A percentile compares a stretch with the other conserved stretches of the same genome.
phyloP scores from a whole-genome alignment of 1,140 invertebrate species.

The Ctenoplectra terminalis region DNA sequence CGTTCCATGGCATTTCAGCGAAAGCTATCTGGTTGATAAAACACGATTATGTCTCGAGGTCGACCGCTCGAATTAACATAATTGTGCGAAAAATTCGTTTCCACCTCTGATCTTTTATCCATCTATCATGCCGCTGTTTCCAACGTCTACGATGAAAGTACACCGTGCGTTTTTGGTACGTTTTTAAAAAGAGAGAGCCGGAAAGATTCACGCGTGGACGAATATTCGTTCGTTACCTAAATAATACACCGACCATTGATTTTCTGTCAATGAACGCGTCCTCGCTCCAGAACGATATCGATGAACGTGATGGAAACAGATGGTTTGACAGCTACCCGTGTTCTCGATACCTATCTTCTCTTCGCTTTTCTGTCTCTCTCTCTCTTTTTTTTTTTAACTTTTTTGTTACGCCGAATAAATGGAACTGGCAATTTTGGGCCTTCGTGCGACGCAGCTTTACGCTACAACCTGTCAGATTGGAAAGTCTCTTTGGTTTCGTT shows the following conservation, averaged over 20 bases:
- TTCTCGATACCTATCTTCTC: slow-evolving; percentile 16
- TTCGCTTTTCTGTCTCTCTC: neutral
- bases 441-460: neutral
- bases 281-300: neutral
- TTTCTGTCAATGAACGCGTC: slow-evolving; percentile 26
- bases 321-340: neutral
- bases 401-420: neutral
- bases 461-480: too few species aligned
- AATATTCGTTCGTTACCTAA: slow-evolving; percentile 23
- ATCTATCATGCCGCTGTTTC: too few species aligned
- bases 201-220: neutral
- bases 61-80: slow-evolving; percentile 33
- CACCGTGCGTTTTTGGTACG: neutral
- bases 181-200: neutral
- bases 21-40: neutral
- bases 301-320: slow-evolving; percentile 30
- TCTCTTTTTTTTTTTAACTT: too few species aligned
- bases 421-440: neutral
- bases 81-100: neutral
- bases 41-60: neutral
- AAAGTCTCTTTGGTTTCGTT: too few species aligned
- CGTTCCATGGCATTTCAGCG: neutral
- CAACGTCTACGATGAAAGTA: neutral
- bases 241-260: slow-evolving; percentile 36
- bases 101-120: neutral